These are phyloP conservation scores for Xanthostigma xanthostigma DNA, from an alignment of 2,888 invertebrate genomes.

Conservation along the genomic window DNA sequence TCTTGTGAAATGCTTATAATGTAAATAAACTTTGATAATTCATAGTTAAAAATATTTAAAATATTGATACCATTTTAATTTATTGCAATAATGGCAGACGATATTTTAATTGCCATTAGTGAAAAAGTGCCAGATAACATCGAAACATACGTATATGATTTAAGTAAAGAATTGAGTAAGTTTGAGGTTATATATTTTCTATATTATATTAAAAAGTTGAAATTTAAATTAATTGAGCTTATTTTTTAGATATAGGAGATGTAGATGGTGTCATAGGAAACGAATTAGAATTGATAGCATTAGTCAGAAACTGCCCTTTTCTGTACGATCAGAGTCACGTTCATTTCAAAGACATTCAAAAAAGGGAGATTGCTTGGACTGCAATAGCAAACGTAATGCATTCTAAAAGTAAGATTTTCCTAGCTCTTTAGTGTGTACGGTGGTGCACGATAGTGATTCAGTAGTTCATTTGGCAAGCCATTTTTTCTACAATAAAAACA, in stretches of 20 bases:
- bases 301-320: slow-evolving; percentile 16
- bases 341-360: slow-evolving; percentile 15
- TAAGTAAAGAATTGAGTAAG: slow-evolving; percentile 9
- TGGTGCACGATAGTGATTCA: no score
- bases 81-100: no score
- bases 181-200: not conserved
- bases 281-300: slow-evolving; percentile 16
- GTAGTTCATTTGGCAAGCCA: no score
- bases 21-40: no score
- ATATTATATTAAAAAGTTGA: not conserved
- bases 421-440: no score
- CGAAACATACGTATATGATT: slow-evolving; percentile 6
- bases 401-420: no score
- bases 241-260: slow-evolving; percentile 12
- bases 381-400: slow-evolving; percentile 15
- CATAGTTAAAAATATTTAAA: no score
- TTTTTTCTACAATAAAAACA: no score
- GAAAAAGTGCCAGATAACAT: no score
- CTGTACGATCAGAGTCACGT: slow-evolving; percentile 14
- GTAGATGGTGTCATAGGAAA: slow-evolving; percentile 15
- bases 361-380: slow-evolving; percentile 15
- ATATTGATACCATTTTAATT: no score
- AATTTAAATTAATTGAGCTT: not conserved
- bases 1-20: no score
- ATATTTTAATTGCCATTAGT: no score